Evolutionary conservation across 2,888 invertebrate genomes (phyloP), one percentile per base, ranked within the genome.

Genomic region (Norana najaformis): DNA sequence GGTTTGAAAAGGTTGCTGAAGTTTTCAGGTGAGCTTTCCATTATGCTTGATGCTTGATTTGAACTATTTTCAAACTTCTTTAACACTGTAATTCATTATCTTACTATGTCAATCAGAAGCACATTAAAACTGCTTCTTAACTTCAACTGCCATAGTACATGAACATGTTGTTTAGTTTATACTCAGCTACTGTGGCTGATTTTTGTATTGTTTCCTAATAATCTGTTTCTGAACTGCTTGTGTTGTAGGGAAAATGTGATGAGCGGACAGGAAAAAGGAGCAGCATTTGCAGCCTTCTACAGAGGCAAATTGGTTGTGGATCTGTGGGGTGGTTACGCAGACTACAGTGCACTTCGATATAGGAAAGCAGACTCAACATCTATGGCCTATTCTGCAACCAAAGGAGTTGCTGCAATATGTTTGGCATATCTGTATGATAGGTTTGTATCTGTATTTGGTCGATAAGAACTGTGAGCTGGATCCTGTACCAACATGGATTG

Each of bases 251-350:
- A 93, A 18, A 94, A 94, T 91, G 92, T 95, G 41, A 92, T 93
- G 35, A 92, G 91, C 85, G 94, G 94, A 20, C 88, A 93, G 34
- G 95, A 95, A 90, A 93, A 93, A 89, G 95, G 95, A 11, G 94
- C 94, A 13, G 93, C 94, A 88, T 94, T 95, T 92, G 94, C 95
- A 23, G 95, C 95, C 8, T 95, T 95, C 91, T 94, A 95, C 92
- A 93, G 93, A 91, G 95, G 95, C 34, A 92, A 94, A 89, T 92
- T 94, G 53, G 95, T 95, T 8, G 95, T 95, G 8, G 95, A 95
- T 91, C 91, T 95, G 36, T 95, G 94, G 94, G 95, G 95, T 41
- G 95, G 95, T 39, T 94, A 93, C 91, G 94, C 94, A 13, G 95
- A 95, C 92, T 90, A 92, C 6, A 92, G 93, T 88, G 92, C 93